These are phyloP conservation scores for Saturnia pavonia DNA, from an alignment of 2,888 invertebrate genomes.

Conservation along the genomic window DNA sequence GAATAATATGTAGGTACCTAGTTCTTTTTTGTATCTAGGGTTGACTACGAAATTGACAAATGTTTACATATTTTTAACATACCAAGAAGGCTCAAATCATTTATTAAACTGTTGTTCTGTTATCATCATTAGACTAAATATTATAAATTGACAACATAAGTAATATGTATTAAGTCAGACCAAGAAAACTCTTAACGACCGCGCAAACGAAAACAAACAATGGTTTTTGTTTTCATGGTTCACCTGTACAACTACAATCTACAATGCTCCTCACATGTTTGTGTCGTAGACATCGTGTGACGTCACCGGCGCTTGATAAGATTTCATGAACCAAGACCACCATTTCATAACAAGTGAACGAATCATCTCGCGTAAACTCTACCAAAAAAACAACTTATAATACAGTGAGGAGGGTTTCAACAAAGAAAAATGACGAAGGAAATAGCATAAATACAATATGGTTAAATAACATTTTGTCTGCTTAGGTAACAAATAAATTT, in stretches of 20 bases:
- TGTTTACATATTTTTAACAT: background rate
- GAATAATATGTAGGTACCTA: background rate
- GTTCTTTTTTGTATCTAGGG: background rate
- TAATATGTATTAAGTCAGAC: background rate
- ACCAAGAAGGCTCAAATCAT: background rate
- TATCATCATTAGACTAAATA: background rate
- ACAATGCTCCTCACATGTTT: background rate
- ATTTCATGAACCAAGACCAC: constrained; percentile 27
- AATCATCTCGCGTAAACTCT: constrained; percentile 8
- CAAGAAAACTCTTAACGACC: background rate
- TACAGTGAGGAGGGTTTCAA: background rate
- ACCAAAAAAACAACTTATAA: background rate
- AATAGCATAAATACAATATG: background rate
- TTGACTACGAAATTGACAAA: background rate
- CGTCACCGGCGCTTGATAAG: constrained; percentile 36
- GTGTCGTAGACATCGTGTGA: constrained; percentile 24
- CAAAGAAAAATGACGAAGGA: background rate
- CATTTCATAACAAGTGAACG: constrained; percentile 26
- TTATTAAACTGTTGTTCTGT: background rate
- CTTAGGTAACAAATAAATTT: background rate
- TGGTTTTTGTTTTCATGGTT: constrained; percentile 8
- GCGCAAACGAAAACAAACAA: constrained; percentile 17
- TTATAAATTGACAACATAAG: background rate
- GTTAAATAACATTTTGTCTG: background rate
- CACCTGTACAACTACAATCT: constrained; percentile 4